phyloP scores from a whole-genome alignment of 2,888 invertebrate genomes.

The Acanthopleura granulata region DNA sequence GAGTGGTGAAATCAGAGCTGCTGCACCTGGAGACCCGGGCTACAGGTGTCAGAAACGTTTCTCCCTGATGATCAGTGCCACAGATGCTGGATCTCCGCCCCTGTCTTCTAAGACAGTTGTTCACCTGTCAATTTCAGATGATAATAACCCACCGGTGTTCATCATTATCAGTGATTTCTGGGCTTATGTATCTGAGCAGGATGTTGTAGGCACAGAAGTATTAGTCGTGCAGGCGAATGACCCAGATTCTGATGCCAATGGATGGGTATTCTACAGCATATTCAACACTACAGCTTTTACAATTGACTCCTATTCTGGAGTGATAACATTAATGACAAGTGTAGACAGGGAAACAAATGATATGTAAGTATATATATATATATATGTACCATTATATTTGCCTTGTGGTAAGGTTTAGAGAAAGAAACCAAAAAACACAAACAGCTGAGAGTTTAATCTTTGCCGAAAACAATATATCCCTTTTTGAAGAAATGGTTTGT shows the following conservation, averaged over 20 bases:
- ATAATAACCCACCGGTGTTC: conserved; percentile 25
- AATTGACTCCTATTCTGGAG: conserved; percentile 22
- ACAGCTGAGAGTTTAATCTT: no score
- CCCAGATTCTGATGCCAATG: conserved; percentile 24
- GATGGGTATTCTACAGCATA: not conserved
- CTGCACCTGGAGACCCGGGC: conserved; percentile 43
- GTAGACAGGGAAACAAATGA: not conserved
- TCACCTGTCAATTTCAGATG: conserved; percentile 28
- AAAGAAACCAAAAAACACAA: no score
- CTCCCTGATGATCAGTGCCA: conserved; percentile 37
- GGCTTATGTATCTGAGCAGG: conserved; percentile 23
- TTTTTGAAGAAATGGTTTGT: no score
- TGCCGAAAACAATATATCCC: no score
- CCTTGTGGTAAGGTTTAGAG: no score
- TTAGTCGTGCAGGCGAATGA: conserved; percentile 13
- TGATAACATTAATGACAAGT: not conserved
- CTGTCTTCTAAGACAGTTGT: conserved; percentile 34
- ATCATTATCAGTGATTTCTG: not conserved
- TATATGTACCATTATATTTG: no score
- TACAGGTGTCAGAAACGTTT: conserved; percentile 32
- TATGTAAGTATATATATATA: not conserved
- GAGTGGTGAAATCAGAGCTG: conserved; percentile 37
- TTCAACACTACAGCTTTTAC: conserved; percentile 12
- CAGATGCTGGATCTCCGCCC: conserved; percentile 45
- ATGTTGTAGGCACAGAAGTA: conserved; percentile 17